Evolutionary conservation across 2,888 invertebrate species (phyloP), one percentile per base, ranked within the genome.

Genomic region (Parnassius glacialis): DNA sequence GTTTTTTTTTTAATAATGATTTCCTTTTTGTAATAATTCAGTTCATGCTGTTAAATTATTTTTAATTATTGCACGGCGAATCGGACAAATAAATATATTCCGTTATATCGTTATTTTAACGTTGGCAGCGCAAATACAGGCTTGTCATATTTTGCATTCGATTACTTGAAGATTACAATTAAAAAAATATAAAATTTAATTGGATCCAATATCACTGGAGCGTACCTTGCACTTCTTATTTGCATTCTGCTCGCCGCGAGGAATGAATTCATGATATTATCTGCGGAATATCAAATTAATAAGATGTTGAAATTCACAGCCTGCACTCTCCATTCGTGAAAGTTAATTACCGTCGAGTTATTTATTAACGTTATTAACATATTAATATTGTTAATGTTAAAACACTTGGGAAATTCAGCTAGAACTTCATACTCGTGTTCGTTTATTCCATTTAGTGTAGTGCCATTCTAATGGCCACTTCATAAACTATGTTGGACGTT

Each of bases 321-420:
- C 58, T 45, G 53, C 54, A 34, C 56, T 25, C 57, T 45, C 44
- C 55, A 41, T 5, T 52, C 62, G 59, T 44, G 62, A 62, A 62
- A 62, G 62, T 62, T 59, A 62, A 62, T 62, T 62, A 59, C 58
- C 54, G 41, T 16, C 53, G 34, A 47, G 56, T 61, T 43, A 64
- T 61, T 59, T 64, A 63, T 64, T 65, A 63, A 62, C 20, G 41
- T 44, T 62, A 65, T 65, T 65, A 63, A 58, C 59, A 65, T 65
- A 61, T 55, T 65, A 61, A 61, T 61, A 53, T 59, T 59, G 48
- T 60, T 48, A 62, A 54, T 2, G 50, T 51, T 47, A 55, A 51
- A 54, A n/a, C 59, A 42, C 55, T 59, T 62, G 59, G 52, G 59
- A 58, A 62, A 55, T 45, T 51, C 45, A 16, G 20, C 51, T 41